phyloP scores from a whole-genome alignment of 2,113 vertebrate species.

The Syngnathus scovelli region DNA sequence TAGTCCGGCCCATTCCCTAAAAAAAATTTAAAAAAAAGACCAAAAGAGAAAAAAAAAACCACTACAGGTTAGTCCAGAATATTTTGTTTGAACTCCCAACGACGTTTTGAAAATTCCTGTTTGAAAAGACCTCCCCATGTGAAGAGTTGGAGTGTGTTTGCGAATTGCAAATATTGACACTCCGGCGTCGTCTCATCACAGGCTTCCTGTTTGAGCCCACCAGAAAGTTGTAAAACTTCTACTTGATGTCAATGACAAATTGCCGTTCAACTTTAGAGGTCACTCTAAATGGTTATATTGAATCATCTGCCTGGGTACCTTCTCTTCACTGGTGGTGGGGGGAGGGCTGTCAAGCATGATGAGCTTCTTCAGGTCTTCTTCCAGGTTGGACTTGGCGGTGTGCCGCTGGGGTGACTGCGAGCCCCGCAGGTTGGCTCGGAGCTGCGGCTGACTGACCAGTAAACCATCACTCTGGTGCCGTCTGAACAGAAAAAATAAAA shows the following conservation, averaged over 20 bases:
- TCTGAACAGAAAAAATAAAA: conserved; percentile 59
- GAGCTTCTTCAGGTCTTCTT: conserved; percentile 93
- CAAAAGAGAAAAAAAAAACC: too few species aligned
- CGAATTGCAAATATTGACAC: not conserved
- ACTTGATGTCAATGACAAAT: not conserved
- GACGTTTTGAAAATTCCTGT: not conserved
- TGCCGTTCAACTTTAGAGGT: not conserved
- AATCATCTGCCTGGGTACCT: conserved; percentile 70
- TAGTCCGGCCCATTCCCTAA: too few species aligned
- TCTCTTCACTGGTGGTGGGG: conserved; percentile 77
- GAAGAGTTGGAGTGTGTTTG: not conserved
- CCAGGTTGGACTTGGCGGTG: conserved; percentile 83
- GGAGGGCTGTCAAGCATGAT: conserved; percentile 88
- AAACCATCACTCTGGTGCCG: conserved; percentile 88
- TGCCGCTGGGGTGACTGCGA: conserved; percentile 84
- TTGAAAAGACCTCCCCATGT: not conserved
- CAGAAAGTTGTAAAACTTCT: not conserved
- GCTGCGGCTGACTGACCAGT: conserved; percentile 81
- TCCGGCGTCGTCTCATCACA: not conserved
- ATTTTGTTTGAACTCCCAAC: not conserved
- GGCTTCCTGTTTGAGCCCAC: not conserved
- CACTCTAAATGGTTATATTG: not conserved
- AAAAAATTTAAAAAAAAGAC: too few species aligned
- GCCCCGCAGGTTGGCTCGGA: conserved; percentile 85
- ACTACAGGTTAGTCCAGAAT: not conserved